phyloP scores from a whole-genome alignment of 2,797 vertebrate genomes.

The Argyrosomus regius region DNA sequence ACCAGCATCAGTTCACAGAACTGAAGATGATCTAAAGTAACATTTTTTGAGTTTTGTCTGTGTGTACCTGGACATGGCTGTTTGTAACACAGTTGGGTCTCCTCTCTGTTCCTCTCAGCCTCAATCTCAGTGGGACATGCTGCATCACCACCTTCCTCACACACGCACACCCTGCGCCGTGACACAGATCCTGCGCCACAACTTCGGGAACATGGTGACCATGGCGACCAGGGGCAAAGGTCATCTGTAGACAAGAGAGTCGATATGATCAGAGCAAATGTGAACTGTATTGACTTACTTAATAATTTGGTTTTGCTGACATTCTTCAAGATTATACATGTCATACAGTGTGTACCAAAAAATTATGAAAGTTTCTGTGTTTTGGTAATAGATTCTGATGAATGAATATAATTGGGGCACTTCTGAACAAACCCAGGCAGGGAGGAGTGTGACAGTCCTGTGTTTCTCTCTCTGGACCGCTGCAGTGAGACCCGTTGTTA shows the following conservation, averaged over 20 bases:
- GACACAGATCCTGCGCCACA: constrained; percentile 88
- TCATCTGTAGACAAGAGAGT: constrained; percentile 78
- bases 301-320: background rate
- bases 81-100: constrained; percentile 86
- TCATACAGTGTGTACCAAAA: background rate
- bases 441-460: constrained; percentile 80
- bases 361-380: background rate
- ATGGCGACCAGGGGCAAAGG: constrained; percentile 88
- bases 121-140: constrained; percentile 78
- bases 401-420: background rate
- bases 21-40: background rate
- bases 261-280: background rate
- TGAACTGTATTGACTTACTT: background rate
- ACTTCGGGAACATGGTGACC: constrained; percentile 88
- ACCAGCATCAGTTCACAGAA: background rate
- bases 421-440: constrained; percentile 81
- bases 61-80: constrained; percentile 85
- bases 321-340: background rate
- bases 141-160: constrained; percentile 74
- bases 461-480: constrained; percentile 81
- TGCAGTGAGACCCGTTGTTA: constrained; percentile 82
- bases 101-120: constrained; percentile 68
- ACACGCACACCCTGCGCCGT: constrained; percentile 84
- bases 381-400: too few relatives aligned
- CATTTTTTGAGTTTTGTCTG: background rate